Evolutionary conservation across 2,797 vertebrate species (phyloP).

Genomic region (Silurus lanzhouensis): DNA sequence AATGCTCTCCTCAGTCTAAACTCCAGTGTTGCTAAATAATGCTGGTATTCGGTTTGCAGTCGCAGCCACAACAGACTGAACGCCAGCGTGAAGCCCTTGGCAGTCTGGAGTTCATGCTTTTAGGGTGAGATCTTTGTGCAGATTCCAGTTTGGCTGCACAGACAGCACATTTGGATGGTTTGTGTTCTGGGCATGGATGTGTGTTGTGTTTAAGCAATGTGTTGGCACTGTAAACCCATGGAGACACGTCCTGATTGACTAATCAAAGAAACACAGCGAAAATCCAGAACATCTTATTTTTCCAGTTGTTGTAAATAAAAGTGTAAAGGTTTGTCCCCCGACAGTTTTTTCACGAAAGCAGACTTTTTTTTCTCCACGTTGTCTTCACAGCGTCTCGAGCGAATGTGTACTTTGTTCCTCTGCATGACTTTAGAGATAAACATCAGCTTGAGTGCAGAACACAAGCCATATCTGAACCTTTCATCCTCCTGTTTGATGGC

Average conservation of each 20-base stretch:
- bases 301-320: background rate
- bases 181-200: constrained; percentile 4
- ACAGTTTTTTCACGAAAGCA: background rate
- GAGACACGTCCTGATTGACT: background rate
- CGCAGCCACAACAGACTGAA: constrained; percentile 1
- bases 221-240: background rate
- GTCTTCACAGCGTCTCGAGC: constrained; percentile 9
- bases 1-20: background rate
- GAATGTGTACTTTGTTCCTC: constrained; percentile 42
- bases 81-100: background rate
- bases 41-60: background rate
- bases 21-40: constrained; percentile 2
- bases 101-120: background rate
- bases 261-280: background rate
- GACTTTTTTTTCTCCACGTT: background rate
- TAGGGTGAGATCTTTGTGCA: constrained; percentile 30
- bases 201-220: constrained; percentile 8
- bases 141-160: constrained; percentile 18
- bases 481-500: constrained; percentile 44
- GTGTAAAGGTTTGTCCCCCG: background rate
- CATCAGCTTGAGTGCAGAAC: constrained; percentile 44
- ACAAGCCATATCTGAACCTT: constrained; percentile 21
- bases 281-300: constrained; percentile 6
- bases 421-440: constrained; percentile 40
- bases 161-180: constrained; percentile 5